Percentiles rank a stretch among this genome's conserved stretches.
Conservation (phyloP, 2,888 invertebrate genomes). For the Stomorhina lunata region DNA sequence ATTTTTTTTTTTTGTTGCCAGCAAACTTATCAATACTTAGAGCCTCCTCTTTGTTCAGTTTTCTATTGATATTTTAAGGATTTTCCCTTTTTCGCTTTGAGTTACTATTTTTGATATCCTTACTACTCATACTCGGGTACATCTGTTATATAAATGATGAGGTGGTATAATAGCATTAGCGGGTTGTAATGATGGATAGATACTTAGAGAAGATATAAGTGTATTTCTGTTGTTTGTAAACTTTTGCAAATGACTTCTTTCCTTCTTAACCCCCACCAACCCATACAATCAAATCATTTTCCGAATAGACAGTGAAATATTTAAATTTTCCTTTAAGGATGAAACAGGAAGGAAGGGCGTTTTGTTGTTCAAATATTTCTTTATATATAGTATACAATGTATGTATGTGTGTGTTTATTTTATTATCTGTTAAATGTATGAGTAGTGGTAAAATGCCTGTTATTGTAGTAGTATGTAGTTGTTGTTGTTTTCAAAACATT, state of each 20-base stretch:
- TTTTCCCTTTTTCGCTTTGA: not conserved
- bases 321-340: slow-evolving; percentile 13
- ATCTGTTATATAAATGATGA: slow-evolving; percentile 18
- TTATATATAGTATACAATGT: not conserved
- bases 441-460: slow-evolving; percentile 3
- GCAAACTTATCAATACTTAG: slow-evolving; percentile 33
- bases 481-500: not conserved
- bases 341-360: slow-evolving; percentile 55
- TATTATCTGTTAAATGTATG: slow-evolving; percentile 1
- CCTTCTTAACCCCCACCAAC: not conserved
- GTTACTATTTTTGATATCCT: not conserved
- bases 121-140: slow-evolving; percentile 9
- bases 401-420: not conserved
- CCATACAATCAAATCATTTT: not conserved
- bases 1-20: too few relatives aligned
- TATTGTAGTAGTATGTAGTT: slow-evolving; percentile 30
- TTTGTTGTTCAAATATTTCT: not conserved
- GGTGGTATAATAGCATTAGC: slow-evolving; percentile 60
- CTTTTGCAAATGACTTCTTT: slow-evolving; percentile 33
- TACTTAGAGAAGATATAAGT: slow-evolving; percentile 7
- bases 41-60: not conserved
- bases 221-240: slow-evolving; percentile 29
- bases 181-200: slow-evolving; percentile 54
- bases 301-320: not conserved
- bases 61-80: slow-evolving; percentile 4